Percentiles rank a stretch among this genome's conserved stretches.
These are phyloP conservation scores for Drosophila eohydei DNA, from an alignment of 2,888 invertebrate genomes.

Conservation along the genomic window DNA sequence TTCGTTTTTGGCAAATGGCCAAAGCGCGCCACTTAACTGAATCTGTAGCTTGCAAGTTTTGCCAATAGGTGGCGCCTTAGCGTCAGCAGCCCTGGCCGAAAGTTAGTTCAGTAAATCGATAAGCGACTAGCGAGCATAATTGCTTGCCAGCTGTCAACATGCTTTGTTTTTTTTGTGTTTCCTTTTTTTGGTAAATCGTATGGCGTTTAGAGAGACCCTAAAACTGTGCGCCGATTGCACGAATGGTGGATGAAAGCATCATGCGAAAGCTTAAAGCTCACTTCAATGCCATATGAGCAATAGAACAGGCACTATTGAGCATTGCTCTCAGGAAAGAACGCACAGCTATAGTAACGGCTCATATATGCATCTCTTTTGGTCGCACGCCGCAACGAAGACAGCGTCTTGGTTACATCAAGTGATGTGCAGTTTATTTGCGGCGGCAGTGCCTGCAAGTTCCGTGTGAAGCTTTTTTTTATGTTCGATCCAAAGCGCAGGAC, in stretches of 20 bases:
- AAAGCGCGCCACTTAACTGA: not conserved
- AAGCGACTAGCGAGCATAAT: conserved; percentile 29
- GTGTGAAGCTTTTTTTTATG: conserved; percentile 49
- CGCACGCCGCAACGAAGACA: conserved; percentile 8
- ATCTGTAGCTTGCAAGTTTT: not conserved
- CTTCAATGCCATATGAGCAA: conserved; percentile 15
- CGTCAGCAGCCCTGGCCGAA: conserved; percentile 18
- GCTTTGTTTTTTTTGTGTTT: not conserved
- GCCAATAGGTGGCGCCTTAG: conserved; percentile 19
- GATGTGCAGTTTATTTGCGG: conserved; percentile 29
- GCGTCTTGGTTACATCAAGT: conserved; percentile 12
- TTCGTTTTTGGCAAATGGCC: not conserved
- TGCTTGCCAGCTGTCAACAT: conserved; percentile 22
- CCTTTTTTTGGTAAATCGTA: conserved; percentile 1
- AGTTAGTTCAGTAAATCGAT: conserved; percentile 27
- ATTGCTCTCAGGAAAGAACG: conserved; percentile 17
- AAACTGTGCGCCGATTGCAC: not conserved
- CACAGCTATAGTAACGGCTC: conserved; percentile 9
- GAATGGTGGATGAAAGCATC: conserved; percentile 34
- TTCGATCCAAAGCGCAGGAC: conserved; percentile 60
- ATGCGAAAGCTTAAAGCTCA: conserved; percentile 29
- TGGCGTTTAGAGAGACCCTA: not conserved
- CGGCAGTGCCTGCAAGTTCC: conserved; percentile 36
- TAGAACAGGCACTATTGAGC: conserved; percentile 23
- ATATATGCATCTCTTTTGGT: conserved; percentile 26